These are phyloP conservation scores for Yponomeuta evonymella DNA, from an alignment of 2,888 invertebrate species.

Conservation along the genomic window DNA sequence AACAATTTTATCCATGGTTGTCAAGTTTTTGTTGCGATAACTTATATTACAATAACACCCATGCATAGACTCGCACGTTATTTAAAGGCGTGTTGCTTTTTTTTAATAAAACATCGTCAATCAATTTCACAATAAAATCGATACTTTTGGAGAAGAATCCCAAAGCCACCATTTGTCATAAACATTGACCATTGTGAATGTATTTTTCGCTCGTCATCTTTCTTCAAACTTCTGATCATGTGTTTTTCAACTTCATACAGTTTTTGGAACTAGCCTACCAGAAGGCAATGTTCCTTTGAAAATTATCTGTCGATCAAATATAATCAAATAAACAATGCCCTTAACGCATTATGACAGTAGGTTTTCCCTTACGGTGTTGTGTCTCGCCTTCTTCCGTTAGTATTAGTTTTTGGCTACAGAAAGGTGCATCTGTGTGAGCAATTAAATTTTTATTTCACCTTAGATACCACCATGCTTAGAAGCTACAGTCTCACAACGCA, in stretches of 20 bases:
- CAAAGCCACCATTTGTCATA: conserved; percentile 43
- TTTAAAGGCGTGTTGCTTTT: background rate
- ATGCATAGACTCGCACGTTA: background rate
- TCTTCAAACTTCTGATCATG: conserved; percentile 24
- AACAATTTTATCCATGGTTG: too few relatives aligned
- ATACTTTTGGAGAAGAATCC: conserved; percentile 35
- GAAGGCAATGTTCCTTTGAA: too few relatives aligned
- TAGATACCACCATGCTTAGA: conserved; percentile 32
- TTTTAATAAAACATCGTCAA: background rate
- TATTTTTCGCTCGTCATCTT: conserved; percentile 48
- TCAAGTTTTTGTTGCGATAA: too few relatives aligned
- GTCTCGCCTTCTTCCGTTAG: conserved; percentile 52
- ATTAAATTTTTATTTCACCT: conserved; percentile 76
- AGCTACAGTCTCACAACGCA: background rate
- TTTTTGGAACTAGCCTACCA: conserved; percentile 16
- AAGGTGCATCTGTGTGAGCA: conserved; percentile 58
- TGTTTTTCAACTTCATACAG: conserved; percentile 51
- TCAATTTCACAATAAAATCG: background rate
- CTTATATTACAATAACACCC: background rate
- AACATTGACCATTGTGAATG: conserved; percentile 28
- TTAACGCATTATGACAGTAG: conserved; percentile 23
- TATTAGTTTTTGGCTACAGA: conserved; percentile 46
- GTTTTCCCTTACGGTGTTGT: conserved; percentile 19
- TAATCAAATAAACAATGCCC: background rate
- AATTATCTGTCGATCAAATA: background rate